Base-by-base conservation (phyloP, 2,888 invertebrate genomes). In the Hypercompe scribonia region DNA sequence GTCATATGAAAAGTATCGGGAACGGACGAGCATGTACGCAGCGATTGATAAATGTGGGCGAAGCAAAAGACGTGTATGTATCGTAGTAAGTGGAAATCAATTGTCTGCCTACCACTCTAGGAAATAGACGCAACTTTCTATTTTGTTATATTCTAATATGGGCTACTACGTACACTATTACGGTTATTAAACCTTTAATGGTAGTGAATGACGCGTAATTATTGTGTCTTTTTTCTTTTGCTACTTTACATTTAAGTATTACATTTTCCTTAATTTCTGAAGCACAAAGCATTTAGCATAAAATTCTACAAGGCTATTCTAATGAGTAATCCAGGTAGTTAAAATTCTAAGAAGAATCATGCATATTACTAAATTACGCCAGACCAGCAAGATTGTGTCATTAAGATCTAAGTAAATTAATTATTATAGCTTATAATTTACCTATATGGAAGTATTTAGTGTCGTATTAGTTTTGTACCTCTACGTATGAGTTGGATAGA, bases 261-360 rank as follows among this genome's bases (percentile, higher is more conserved):
- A 42, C n/a, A 21, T 73, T 78, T 78, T 78, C 72, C 76, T 74
- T 58, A 67, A 77, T 63, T 75, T 68, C 61, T 50, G 50, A 73
- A 68, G 64, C 70, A 79, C 75, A 54, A 73, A 74, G 66, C 24
- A 58, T 18, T 73, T 58, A 70, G 58, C 63, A 71, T 58, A 64
- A 36, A 70, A 72, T 76, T 71, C 77, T 36, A 72, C 73, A 71
- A 72, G 65, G 36, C 72, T 72, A 66, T 73, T 71, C 63, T 61
- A 73, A 33, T n/a, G 33, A 46, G 67, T 78, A 71, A 64, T 36
- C 72, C 70, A 46, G 33, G 68, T 34, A 63, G 66, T 46, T 63
- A 46, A 54, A n/a, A 8, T 76, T 79, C 77, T 61, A 54, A 70
- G 79, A 77, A 82, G 15, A 64, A 74, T 68, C 34, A 68, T 68